These are phyloP conservation scores for Lasiurus borealis DNA, from an alignment of 2,113 vertebrate species.

Conservation along the genomic window DNA sequence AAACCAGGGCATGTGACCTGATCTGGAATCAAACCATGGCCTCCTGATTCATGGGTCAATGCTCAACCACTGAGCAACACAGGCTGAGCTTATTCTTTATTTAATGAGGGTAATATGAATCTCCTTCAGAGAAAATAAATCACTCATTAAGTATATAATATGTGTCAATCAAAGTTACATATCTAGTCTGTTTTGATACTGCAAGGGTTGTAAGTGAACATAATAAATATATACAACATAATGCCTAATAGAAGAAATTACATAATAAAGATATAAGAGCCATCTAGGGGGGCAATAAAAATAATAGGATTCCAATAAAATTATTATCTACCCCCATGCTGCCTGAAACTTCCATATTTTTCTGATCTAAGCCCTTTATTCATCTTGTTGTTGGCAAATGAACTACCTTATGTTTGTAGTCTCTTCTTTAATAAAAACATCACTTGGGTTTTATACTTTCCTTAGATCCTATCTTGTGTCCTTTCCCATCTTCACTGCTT, in stretches of 20 bases:
- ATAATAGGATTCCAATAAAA: background rate
- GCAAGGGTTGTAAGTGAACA: background rate
- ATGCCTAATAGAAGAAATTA: background rate
- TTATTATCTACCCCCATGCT: background rate
- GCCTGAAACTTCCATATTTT: background rate
- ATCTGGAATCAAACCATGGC: no score
- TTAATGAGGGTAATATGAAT: slow-evolving; percentile 44
- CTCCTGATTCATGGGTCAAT: no score
- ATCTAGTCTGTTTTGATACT: background rate
- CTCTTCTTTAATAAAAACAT: background rate
- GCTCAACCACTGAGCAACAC: no score
- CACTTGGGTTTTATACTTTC: background rate
- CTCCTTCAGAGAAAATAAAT: slow-evolving; percentile 15
- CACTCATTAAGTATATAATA: background rate
- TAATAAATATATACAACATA: background rate
- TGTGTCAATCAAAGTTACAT: background rate
- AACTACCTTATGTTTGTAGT: background rate
- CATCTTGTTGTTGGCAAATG: background rate
- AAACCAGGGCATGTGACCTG: no score
- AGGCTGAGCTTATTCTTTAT: background rate
- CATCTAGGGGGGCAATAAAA: no score
- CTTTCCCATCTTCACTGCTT: background rate
- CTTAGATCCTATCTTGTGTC: background rate
- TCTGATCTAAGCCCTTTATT: background rate
- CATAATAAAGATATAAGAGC: background rate